Base-by-base conservation (phyloP, 2,113 vertebrate species). In the Nematolebias whitei region DNA sequence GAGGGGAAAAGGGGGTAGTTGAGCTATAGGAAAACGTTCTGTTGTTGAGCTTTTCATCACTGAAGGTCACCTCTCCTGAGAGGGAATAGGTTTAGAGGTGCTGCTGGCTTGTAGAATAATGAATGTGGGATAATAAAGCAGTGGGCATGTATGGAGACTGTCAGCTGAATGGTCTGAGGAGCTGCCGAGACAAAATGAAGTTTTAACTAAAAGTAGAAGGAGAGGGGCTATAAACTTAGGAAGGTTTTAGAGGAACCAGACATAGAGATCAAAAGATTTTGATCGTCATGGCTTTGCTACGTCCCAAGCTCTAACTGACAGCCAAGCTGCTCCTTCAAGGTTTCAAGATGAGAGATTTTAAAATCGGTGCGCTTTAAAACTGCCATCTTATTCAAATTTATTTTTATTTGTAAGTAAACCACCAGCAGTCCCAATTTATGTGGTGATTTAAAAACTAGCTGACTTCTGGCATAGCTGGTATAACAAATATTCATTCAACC, bases 261-360 rank as follows among this genome's bases (percentile, higher is more conserved):
- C 65, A 78, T 41, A 62, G 53, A 63, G 68, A 82, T 88, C 65
- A 86, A 82, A 71, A 53, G 45, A 16, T 12, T 2, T 45, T 7
- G 22, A 39, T 16, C 52, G 59, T 68, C 19, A 23, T 19, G 38
- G 38, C 45, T 83, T 53, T 49, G 19, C 35, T 49, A 24, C 14
- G 20, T n/a, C n/a, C n/a, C n/a, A n/a, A n/a, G n/a, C 24, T 29
- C 43, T 20, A 53, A 53, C 15, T 58, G 48, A 74, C 55, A 57
- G 11, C 20, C n/a, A 53, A 40, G 63, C 74, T 60, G 68, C 58
- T 52, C 47, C 63, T 70, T 65, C 45, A 49, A 38, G 29, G 53
- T 11, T 54, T 75, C 12, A 20, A 44, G 38, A 59, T 50, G 29
- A 54, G 23, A 57, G 24, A 44, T 64, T 56, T 71, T 58, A 69